Conservation (phyloP, 2,113 vertebrate genomes). For the Uropsilus gracilis region DNA sequence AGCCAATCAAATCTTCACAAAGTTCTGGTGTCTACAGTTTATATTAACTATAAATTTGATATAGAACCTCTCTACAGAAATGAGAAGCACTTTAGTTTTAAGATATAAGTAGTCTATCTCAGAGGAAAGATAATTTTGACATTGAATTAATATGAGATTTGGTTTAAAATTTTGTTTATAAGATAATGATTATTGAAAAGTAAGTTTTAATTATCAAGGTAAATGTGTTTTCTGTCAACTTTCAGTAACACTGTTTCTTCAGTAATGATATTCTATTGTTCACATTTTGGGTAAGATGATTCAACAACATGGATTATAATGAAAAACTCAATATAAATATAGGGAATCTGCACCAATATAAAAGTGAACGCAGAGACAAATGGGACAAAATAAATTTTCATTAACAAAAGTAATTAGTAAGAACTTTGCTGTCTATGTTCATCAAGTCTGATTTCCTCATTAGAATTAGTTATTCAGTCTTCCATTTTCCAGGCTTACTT, state of each 20-base stretch:
- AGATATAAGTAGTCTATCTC: neutral
- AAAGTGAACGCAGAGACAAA: constrained; percentile 43
- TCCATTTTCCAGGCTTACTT: constrained; percentile 20
- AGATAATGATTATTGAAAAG: neutral
- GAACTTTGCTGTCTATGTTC: constrained; percentile 5
- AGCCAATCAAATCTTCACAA: constrained; percentile 44
- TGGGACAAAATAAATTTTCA: constrained; percentile 49
- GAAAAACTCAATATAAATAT: constrained; percentile 29
- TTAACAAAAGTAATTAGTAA: constrained; percentile 47
- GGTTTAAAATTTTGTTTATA: constrained; percentile 23
- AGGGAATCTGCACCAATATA: neutral
- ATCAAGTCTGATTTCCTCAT: constrained; percentile 11
- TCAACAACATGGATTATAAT: constrained; percentile 20
- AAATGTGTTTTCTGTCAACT: neutral
- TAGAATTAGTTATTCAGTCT: constrained; percentile 15
- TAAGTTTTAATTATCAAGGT: constrained; percentile 1
- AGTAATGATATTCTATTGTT: neutral
- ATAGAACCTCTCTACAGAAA: constrained; percentile 23
- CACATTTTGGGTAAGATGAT: neutral
- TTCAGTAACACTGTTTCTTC: neutral
- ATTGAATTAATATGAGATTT: neutral
- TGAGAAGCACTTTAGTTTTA: neutral
- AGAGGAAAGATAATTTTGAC: neutral
- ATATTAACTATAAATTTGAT: constrained; percentile 40
- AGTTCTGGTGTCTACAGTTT: constrained; percentile 39